phyloP scores from a whole-genome alignment of 2,888 invertebrate genomes.

The Hecatera dysodea region DNA sequence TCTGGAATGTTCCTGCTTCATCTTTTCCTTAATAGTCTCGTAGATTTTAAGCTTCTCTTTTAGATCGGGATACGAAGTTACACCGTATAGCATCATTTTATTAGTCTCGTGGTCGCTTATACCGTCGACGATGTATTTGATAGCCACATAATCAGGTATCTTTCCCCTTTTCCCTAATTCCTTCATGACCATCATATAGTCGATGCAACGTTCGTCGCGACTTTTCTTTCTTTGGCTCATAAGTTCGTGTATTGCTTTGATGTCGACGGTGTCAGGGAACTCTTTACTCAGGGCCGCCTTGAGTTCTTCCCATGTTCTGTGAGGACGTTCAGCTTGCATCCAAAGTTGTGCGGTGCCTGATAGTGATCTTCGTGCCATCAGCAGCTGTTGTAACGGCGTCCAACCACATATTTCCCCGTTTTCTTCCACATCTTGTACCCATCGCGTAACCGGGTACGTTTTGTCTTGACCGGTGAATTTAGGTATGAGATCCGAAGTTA shows the following conservation, averaged over 20 bases:
- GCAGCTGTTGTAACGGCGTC: conserved; percentile 25
- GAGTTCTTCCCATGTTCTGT: conserved; percentile 23
- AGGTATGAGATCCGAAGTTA: too few relatives aligned
- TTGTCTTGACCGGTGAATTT: too few relatives aligned
- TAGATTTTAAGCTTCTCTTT: conserved; percentile 62
- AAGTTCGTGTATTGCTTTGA: conserved; percentile 34
- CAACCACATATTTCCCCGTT: not conserved
- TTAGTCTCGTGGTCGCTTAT: conserved; percentile 50
- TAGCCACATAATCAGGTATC: conserved; percentile 61
- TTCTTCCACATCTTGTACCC: too few relatives aligned
- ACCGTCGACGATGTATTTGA: conserved; percentile 64
- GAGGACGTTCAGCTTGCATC: too few relatives aligned
- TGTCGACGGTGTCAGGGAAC: conserved; percentile 28
- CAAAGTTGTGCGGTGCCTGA: conserved; percentile 38
- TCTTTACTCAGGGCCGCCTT: conserved; percentile 14
- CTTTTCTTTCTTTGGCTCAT: conserved; percentile 33
- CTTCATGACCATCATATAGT: conserved; percentile 52
- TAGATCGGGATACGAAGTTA: conserved; percentile 46
- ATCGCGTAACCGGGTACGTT: too few relatives aligned
- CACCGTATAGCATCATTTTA: conserved; percentile 61
- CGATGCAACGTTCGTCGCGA: conserved; percentile 30
- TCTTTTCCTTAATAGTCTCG: conserved; percentile 25
- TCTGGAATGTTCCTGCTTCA: not conserved
- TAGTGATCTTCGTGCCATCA: conserved; percentile 35
- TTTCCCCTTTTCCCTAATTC: conserved; percentile 46